phyloP scores from a whole-genome alignment of 2,797 vertebrate genomes.

The Squalus acanthias region DNA sequence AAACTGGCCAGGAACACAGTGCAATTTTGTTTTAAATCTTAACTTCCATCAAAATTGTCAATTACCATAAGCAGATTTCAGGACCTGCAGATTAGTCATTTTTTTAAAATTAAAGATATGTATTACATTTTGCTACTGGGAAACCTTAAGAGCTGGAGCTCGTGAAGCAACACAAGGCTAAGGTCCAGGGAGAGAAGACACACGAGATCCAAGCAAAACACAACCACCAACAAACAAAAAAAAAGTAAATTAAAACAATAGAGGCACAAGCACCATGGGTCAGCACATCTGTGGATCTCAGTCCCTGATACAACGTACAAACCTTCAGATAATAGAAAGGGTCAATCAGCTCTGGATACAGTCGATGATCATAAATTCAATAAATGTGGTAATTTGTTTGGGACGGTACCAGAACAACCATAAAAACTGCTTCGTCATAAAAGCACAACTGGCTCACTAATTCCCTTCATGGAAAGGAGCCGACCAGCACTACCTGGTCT shows the following conservation, averaged over 20 bases:
- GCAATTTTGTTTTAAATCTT: no score
- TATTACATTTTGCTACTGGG: not conserved
- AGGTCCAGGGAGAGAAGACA: not conserved
- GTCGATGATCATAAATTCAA: not conserved
- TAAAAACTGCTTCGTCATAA: no score
- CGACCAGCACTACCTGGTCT: no score
- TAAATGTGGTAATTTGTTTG: not conserved
- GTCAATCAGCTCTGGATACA: not conserved
- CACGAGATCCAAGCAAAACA: not conserved
- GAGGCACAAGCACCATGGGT: not conserved
- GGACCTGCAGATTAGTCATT: not conserved
- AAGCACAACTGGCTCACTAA: no score
- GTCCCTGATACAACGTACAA: not conserved
- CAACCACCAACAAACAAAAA: not conserved
- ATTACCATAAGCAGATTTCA: no score
- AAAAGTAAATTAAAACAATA: not conserved
- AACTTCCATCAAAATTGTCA: no score
- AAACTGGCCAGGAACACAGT: no score
- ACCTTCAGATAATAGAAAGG: not conserved
- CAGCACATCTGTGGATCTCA: not conserved
- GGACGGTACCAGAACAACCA: not conserved
- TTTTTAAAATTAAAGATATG: not conserved
- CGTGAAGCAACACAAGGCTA: not conserved
- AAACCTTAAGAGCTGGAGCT: not conserved
- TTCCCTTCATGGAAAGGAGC: not conserved